Conservation (phyloP, 1,140 invertebrate species). For the Gonatopus flavifemur region DNA sequence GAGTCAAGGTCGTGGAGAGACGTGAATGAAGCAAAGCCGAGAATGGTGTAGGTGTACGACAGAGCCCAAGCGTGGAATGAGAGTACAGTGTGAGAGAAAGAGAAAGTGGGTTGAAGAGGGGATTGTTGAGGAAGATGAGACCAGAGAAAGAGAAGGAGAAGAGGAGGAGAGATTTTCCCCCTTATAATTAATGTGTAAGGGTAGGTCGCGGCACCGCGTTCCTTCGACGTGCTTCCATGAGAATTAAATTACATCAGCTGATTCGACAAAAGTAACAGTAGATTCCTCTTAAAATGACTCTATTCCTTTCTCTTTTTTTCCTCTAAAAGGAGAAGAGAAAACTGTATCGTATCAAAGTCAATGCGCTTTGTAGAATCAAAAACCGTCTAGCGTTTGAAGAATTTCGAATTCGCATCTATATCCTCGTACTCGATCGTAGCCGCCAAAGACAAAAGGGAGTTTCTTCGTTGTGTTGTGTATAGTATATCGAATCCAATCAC, state of each 20-base stretch:
- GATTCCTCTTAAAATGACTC: slow-evolving; percentile 15
- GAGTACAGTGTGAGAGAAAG: slow-evolving; percentile 20
- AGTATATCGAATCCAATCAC: slow-evolving; percentile 25
- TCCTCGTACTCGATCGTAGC: no score
- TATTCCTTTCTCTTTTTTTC: slow-evolving; percentile 16
- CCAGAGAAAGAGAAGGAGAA: slow-evolving; percentile 27
- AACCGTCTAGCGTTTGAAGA: no score
- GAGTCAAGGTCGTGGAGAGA: slow-evolving; percentile 39
- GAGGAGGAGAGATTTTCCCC: slow-evolving; percentile 37
- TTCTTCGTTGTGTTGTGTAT: no score
- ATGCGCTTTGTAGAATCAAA: no score
- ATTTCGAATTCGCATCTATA: no score
- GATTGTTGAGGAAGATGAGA: slow-evolving; percentile 20
- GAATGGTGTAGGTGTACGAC: slow-evolving; percentile 5
- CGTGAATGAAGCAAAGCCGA: slow-evolving; percentile 39
- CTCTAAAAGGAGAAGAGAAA: no score
- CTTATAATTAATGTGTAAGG: slow-evolving; percentile 59
- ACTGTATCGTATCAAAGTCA: no score
- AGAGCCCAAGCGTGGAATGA: slow-evolving; percentile 8
- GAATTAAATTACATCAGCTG: slow-evolving; percentile 52
- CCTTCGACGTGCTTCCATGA: slow-evolving; percentile 33
- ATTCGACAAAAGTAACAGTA: slow-evolving; percentile 28
- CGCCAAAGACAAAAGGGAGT: no score
- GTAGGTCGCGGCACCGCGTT: slow-evolving; percentile 48
- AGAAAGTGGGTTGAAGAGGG: slow-evolving; percentile 16